Percentiles rank a stretch among this genome's conserved stretches.
phyloP scores from a whole-genome alignment of 2,113 vertebrate genomes.

The Pygoscelis adeliae region DNA sequence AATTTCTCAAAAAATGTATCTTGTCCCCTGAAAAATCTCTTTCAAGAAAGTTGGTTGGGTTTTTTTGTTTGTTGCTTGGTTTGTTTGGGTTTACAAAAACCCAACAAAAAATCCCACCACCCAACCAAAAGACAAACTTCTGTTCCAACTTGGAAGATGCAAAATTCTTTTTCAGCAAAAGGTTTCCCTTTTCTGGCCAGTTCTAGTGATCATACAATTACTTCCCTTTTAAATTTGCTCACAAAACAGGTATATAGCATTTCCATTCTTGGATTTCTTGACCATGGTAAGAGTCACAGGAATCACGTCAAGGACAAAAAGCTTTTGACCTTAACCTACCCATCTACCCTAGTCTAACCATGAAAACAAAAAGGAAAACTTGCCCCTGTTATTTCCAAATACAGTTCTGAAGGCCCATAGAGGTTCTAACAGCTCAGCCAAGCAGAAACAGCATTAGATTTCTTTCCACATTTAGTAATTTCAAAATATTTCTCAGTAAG shows the following conservation, averaged over 20 bases:
- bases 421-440: background rate
- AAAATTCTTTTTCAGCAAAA: background rate
- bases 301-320: background rate
- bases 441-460: background rate
- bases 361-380: background rate
- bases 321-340: background rate
- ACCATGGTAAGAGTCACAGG: background rate
- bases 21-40: background rate
- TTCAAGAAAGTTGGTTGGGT: background rate
- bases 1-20: background rate
- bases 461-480: background rate
- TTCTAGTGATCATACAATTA: background rate
- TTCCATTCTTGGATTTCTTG: background rate
- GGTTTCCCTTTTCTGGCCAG: background rate
- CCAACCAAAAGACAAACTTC: background rate
- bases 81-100: background rate
- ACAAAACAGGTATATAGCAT: background rate
- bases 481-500: background rate
- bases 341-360: background rate
- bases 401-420: background rate
- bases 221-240: background rate
- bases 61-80: background rate
- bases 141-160: background rate
- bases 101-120: background rate
- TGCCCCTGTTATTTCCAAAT: background rate